phyloP scores from a whole-genome alignment of 2,888 invertebrate species.

The Drosophila fungiperda region DNA sequence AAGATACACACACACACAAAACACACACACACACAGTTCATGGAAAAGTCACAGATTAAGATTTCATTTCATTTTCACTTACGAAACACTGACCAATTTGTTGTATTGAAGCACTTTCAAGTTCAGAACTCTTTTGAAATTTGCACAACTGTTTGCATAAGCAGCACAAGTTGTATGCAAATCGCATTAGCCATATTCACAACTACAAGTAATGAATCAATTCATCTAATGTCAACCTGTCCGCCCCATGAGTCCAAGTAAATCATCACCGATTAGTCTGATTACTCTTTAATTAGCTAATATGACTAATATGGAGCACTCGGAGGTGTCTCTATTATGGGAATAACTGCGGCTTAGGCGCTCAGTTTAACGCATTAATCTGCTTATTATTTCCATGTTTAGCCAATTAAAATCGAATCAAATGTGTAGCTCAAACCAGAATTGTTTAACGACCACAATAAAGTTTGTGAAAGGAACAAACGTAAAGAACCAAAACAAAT shows the following conservation, averaged over 20 bases:
- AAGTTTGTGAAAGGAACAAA: slow-evolving; percentile 1
- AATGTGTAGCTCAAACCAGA: slow-evolving; percentile 18
- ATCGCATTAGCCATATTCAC: slow-evolving; percentile 36
- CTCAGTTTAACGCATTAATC: slow-evolving; percentile 9
- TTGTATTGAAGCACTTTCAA: slow-evolving; percentile 32
- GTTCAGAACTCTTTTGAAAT: slow-evolving; percentile 52
- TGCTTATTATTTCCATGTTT: slow-evolving; percentile 15
- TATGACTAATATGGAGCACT: slow-evolving; percentile 1
- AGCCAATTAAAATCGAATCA: slow-evolving; percentile 47
- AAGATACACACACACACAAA: slow-evolving; percentile 3
- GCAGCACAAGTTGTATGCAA: slow-evolving; percentile 32
- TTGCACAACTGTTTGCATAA: slow-evolving; percentile 67
- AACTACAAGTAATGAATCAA: slow-evolving; percentile 31
- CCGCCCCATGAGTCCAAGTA: slow-evolving; percentile 38
- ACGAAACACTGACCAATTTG: slow-evolving; percentile 31
- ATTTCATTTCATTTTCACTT: slow-evolving; percentile 12
- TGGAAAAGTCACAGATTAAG: not conserved
- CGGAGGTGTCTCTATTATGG: slow-evolving; percentile 16
- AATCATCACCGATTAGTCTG: slow-evolving; percentile 41
- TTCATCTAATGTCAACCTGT: slow-evolving; percentile 25
- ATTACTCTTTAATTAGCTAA: slow-evolving; percentile 39
- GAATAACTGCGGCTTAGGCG: slow-evolving; percentile 23
- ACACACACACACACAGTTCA: not conserved
- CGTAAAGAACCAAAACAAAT: not conserved
- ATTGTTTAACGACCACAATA: slow-evolving; percentile 1